Evolutionary conservation across 2,797 vertebrate genomes (phyloP), one percentile per base, ranked within the genome.

Genomic region (Agapornis canus): DNA sequence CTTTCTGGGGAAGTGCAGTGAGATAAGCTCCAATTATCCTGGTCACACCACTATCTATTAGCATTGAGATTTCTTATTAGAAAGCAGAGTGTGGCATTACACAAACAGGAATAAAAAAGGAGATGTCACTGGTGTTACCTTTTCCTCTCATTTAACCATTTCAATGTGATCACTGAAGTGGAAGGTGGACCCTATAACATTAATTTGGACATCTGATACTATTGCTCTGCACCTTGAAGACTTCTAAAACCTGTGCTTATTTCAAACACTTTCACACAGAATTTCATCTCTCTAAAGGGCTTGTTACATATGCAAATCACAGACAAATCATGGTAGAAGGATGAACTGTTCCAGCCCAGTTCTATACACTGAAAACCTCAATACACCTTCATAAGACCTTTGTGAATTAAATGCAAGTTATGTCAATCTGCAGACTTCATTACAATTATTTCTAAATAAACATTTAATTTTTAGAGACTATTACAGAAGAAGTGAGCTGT

Each of bases 381-480:
- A 13, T 1, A 47, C 4, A 83, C 69, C 81, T 95, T 91, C 59
- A 72, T 59, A 86, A 78, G 57, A 86, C 56, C 60, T 89, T 13
- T 70, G 43, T 35, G 72, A 92, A 94, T 70, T 76, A 95, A 91
- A 88, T 25, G 49, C 63, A 56, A 49, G 45, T 76, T 86, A 37
- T 1, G 35, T 20, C n/a, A 40, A 92, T 57, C 51, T 60, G 54
- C 43, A 15, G 23, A 63, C 43, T 86, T 86, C 72, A 73, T 51
- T 66, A 60, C 39, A 88, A 27, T 92, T 45, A 90, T 79, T 94
- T 90, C 22, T 90, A 66, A 68, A 64, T 49, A 91, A 94, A 89
- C 61, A 78, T 12, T 9, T 45, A 2, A 9, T 40, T 81, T 91
- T 42, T 37, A 78, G 37, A 85, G 82, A 81, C 63, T 48, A 56